A percentile compares a stretch with the other conserved stretches of the same genome.
phyloP scores from a whole-genome alignment of 2,113 vertebrate species.

The Chinchilla lanigera region DNA sequence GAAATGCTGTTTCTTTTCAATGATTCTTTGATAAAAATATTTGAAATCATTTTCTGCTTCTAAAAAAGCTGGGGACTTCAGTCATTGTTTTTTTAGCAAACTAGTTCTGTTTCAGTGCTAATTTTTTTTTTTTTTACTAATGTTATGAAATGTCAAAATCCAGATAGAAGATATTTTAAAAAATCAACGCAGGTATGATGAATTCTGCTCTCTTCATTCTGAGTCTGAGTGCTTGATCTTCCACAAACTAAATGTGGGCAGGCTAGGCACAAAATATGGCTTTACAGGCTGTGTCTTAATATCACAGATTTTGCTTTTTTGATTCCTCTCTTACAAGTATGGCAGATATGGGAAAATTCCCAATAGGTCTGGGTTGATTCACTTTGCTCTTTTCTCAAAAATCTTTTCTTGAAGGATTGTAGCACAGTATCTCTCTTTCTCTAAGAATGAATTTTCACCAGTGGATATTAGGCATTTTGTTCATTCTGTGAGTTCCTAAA shows the following conservation, averaged over 20 bases:
- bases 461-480: neutral
- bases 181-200: neutral
- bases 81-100: neutral
- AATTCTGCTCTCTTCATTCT: neutral
- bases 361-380: neutral
- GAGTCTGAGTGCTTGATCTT: neutral
- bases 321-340: neutral
- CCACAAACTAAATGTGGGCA: neutral
- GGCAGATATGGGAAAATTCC: neutral
- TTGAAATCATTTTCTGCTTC: conserved; percentile 22
- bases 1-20: neutral
- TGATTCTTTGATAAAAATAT: neutral
- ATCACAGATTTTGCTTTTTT: neutral
- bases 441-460: neutral
- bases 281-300: no score
- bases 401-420: neutral
- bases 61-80: conserved; percentile 23
- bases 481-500: neutral
- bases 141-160: neutral
- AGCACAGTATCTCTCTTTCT: neutral
- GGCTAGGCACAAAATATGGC: neutral
- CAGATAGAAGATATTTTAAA: neutral
- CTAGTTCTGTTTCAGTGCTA: neutral
- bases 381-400: neutral
- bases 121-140: neutral